These are phyloP conservation scores for Zoanthus sociatus DNA, from an alignment of 92 coral and sea anemone species.

Conservation along the genomic window DNA sequence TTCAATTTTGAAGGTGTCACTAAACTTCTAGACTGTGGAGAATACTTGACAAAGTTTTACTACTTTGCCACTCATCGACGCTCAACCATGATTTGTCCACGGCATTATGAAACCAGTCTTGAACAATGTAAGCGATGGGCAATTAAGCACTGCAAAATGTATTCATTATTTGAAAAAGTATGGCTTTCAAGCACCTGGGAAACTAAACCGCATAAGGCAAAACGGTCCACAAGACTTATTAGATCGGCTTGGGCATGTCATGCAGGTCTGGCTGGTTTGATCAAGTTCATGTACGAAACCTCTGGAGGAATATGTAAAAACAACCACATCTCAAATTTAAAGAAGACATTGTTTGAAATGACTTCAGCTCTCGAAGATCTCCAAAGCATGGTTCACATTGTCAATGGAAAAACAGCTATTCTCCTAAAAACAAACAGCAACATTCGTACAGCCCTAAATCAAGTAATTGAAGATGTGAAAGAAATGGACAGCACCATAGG, in stretches of 20 bases:
- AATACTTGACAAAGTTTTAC: constrained; percentile 30
- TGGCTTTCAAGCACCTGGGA: constrained; percentile 28
- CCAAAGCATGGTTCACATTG: constrained; percentile 33
- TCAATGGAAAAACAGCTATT: constrained; percentile 49
- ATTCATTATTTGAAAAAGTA: not conserved
- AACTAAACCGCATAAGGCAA: not conserved
- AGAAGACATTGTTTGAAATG: constrained; percentile 13
- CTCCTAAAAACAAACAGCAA: constrained; percentile 10
- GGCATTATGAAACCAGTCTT: constrained; percentile 5
- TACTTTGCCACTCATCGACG: constrained; percentile 5
- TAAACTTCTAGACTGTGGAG: constrained; percentile 27
- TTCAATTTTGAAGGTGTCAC: constrained; percentile 31
- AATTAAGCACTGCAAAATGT: not conserved
- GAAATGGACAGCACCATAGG: constrained; percentile 4
- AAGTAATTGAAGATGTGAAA: constrained; percentile 22
- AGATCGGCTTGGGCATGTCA: constrained; percentile 47
- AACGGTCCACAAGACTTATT: not conserved
- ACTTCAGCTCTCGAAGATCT: constrained; percentile 21
- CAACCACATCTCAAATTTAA: constrained; percentile 24
- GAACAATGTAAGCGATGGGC: constrained; percentile 51
- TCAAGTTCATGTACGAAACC: constrained; percentile 19
- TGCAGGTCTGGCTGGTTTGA: constrained; percentile 43
- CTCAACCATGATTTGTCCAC: constrained; percentile 39
- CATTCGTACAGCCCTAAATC: constrained; percentile 30
- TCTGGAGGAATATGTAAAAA: constrained; percentile 24